These are phyloP conservation scores for Podocnemis expansa DNA, from an alignment of 2,113 vertebrate species.

Conservation along the genomic window DNA sequence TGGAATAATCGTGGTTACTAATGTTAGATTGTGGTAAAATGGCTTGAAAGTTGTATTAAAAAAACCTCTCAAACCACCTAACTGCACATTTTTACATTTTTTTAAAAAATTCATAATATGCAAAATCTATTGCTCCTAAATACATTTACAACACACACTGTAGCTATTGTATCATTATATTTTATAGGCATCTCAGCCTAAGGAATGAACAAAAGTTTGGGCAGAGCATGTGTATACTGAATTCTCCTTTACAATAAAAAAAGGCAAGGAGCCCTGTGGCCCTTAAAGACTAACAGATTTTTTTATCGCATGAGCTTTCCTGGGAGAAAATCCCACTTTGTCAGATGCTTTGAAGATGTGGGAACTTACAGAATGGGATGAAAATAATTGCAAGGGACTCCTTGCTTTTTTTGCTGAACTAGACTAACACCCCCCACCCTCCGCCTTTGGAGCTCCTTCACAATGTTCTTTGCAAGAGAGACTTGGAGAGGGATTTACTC, in stretches of 20 bases:
- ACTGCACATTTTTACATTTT: neutral
- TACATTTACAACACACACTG: neutral
- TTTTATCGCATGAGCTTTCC: too few species aligned
- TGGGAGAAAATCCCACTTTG: too few species aligned
- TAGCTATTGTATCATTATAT: neutral
- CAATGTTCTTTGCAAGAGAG: neutral
- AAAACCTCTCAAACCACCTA: neutral
- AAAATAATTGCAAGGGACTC: too few species aligned
- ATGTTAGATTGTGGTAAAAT: neutral
- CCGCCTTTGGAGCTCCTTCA: too few species aligned
- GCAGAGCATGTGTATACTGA: neutral
- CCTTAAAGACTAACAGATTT: too few species aligned
- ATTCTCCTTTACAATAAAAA: neutral
- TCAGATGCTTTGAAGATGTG: too few species aligned
- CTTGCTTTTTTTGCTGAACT: too few species aligned
- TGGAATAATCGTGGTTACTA: neutral
- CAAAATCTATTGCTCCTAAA: neutral
- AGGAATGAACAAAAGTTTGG: neutral
- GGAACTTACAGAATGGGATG: too few species aligned
- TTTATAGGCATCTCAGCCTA: neutral
- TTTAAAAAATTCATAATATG: neutral
- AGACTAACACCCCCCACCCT: too few species aligned
- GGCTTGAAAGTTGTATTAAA: neutral
- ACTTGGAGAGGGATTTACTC: neutral
- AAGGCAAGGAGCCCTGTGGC: too few species aligned